A percentile compares a stretch with the other conserved stretches of the same genome.
phyloP scores from a whole-genome alignment of 2,797 vertebrate genomes.

The Amniataba percoides region DNA sequence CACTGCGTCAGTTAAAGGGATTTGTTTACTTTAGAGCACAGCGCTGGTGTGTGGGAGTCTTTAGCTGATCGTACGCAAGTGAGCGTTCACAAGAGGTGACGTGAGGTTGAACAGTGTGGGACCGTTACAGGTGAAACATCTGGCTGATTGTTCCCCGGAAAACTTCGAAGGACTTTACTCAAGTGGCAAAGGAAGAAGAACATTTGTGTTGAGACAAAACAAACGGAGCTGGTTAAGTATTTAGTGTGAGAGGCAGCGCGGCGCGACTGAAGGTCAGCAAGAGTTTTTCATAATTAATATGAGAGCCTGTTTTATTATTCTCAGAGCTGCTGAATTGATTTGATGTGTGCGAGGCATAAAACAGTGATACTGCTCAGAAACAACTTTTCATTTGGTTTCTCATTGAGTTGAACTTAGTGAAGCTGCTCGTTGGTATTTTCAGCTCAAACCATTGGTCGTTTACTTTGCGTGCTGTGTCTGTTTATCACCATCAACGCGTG shows the following conservation, averaged over 20 bases:
- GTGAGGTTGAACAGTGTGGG: neutral
- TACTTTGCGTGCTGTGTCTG: neutral
- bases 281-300: constrained; percentile 5
- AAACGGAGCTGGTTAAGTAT: constrained; percentile 3
- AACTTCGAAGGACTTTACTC: neutral
- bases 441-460: neutral
- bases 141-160: neutral
- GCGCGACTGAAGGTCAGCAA: neutral
- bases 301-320: neutral
- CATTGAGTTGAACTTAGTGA: constrained; percentile 1
- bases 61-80: neutral
- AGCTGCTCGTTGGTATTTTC: neutral
- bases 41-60: neutral
- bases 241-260: neutral
- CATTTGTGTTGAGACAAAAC: neutral
- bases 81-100: neutral
- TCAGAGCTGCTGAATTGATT: neutral
- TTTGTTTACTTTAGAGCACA: neutral
- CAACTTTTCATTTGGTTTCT: neutral
- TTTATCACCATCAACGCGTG: neutral
- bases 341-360: neutral
- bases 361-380: neutral
- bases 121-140: neutral
- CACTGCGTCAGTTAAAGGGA: neutral
- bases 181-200: neutral